Percentiles rank a stretch among this genome's conserved stretches.
These are phyloP conservation scores for Drosophila pectinifera DNA, from an alignment of 1,140 invertebrate genomes.

Conservation along the genomic window DNA sequence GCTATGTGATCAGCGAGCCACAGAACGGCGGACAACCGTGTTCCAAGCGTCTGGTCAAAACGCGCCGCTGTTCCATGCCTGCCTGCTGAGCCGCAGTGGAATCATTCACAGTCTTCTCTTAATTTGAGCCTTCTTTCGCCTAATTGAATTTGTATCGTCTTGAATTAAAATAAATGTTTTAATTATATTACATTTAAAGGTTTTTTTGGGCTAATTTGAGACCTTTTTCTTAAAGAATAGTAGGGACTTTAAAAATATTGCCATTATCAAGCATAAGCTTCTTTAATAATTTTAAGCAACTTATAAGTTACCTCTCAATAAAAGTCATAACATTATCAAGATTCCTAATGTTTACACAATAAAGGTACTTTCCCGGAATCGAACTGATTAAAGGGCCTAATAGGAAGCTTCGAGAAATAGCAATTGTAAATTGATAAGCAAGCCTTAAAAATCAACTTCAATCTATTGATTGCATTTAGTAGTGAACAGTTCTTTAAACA, in stretches of 20 bases:
- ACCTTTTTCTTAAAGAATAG: no score
- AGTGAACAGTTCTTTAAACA: not conserved
- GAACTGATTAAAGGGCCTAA: constrained; percentile 6
- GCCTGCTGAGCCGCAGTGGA: constrained; percentile 20
- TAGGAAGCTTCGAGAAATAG: not conserved
- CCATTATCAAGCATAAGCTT: no score
- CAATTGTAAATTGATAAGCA: constrained; percentile 3
- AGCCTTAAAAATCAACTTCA: constrained; percentile 1
- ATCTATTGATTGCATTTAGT: not conserved
- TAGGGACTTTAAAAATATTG: no score
- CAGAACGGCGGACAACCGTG: constrained; percentile 90
- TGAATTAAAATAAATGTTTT: not conserved
- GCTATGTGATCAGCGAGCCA: constrained; percentile 86
- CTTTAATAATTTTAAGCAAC: no score
- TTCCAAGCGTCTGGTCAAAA: constrained; percentile 87
- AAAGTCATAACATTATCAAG: not conserved
- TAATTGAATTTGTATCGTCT: not conserved
- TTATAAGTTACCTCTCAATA: no score
- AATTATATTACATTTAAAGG: not conserved
- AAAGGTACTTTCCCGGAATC: not conserved
- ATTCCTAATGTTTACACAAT: not conserved
- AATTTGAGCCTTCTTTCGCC: not conserved
- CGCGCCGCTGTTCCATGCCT: constrained; percentile 85
- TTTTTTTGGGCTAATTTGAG: no score
- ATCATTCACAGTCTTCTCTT: no score